These are phyloP conservation scores for Bombus waltoni DNA, from an alignment of 1,140 invertebrate genomes.

Conservation along the genomic window DNA sequence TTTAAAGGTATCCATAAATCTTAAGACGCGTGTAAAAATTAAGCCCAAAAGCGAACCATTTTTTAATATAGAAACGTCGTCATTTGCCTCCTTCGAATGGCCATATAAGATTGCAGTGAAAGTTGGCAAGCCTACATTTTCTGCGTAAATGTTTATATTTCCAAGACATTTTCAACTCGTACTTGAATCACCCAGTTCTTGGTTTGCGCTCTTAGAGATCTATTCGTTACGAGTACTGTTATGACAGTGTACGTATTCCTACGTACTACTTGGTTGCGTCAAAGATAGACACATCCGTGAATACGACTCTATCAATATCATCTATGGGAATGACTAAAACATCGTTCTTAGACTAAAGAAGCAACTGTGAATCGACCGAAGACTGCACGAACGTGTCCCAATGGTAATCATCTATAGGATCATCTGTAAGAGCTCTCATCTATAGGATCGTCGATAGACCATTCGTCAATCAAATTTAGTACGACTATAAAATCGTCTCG, in stretches of 20 bases:
- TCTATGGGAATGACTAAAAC: neutral
- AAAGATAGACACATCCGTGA: too few species aligned
- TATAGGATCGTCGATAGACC: neutral
- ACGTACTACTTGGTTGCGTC: too few species aligned
- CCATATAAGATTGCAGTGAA: neutral
- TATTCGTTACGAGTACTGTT: neutral
- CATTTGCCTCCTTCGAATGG: neutral
- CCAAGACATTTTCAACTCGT: neutral
- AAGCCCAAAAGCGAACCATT: neutral
- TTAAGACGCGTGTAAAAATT: neutral
- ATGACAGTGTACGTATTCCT: neutral
- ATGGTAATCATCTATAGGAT: neutral
- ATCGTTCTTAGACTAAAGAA: neutral
- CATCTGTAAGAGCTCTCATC: too few species aligned
- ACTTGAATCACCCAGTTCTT: neutral
- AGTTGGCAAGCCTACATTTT: conserved; percentile 1
- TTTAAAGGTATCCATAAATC: neutral
- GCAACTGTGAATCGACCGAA: neutral
- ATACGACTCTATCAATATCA: neutral
- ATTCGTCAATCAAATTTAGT: too few species aligned
- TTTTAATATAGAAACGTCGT: neutral
- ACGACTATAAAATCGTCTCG: neutral
- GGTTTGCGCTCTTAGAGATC: neutral
- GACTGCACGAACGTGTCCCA: neutral
- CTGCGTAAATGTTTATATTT: too few species aligned